Evolutionary conservation across 2,113 vertebrate genomes (phyloP), one percentile per base, ranked within the genome.

Genomic region (Centrocercus urophasianus): DNA sequence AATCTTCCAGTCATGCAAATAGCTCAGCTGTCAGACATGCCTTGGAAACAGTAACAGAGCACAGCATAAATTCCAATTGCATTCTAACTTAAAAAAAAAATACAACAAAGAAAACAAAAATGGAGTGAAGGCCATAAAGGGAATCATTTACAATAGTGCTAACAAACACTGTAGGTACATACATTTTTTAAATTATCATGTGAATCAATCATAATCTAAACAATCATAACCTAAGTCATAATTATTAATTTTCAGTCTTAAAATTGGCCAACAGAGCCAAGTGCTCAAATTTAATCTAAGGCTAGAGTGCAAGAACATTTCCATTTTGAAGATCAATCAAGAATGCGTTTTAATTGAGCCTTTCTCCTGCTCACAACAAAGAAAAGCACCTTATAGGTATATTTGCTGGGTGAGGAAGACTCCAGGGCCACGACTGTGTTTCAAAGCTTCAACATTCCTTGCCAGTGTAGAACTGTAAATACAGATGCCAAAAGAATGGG

Each of bases 31-130:
- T 48, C 38, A 89, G 42, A 86, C 14, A 27, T 64, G 80, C 59
- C 19, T 15, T 92, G 56, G 54, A 84, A 83, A 78, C 22, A 61
- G 65, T 28, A 88, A 86, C 24, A 74, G 59, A 86, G 36, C 8
- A 86, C 45, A 84, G 8, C 45, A 77, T 63, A 80, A 95, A 90
- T 93, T 86, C 48, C 30, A 84, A 22, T 30, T 64, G 30, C 43
- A 14, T 20, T 83, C 27, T 61, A 86, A 59, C 8, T 76, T n/a
- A 1, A 76, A 48, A 69, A 69, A 36, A 11, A 21, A 40, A 57
- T 19, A 25, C 10, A 32, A 32, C 16, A 6, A 27, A 34, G 4
- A 32, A 76, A 32, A 40, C 16, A 61, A n/a, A 36, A 30, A 78
- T 16, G 40, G 25, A 52, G 13, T 27, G 34, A 86, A 56, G 38